Evolutionary conservation across 2,888 invertebrate species (phyloP), one percentile per base, ranked within the genome.

Genomic region (Caradrina clavipalpis): DNA sequence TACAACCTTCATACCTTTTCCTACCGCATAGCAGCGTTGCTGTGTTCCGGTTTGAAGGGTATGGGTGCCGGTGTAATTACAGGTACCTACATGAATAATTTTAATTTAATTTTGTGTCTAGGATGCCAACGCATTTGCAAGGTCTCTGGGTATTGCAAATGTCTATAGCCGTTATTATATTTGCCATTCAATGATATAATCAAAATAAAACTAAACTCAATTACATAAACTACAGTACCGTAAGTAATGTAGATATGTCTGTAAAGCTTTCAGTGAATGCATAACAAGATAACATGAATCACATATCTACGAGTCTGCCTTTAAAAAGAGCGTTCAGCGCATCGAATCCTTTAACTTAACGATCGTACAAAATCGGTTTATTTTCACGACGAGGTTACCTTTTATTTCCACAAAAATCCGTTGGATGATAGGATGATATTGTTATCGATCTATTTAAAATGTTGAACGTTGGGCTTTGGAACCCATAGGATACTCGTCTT

Each of bases 371-470:
- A 21, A 59, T n/a, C 1, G 6, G 45, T 53, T 59, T 15, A 69
- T 19, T 59, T 35, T 13, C 39, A 31, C 47, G 45, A 45, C 11
- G 45, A 45, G 45, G 45, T 45, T 45, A 17, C 17, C 45, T 17
- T 3, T 17, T 15, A 17, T 45, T 45, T 45, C 17, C 17, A 45
- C 45, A 17, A 2, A 17, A 26, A 39, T 19, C 22, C 8, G 5
- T 54, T 31, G 8, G 8, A 6, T n/a, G n/a, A n/a, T n/a, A n/a
- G n/a, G n/a, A n/a, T n/a, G n/a, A 35, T 10, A 26, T 17, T 6
- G 57, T 35, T 74, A 49, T 60, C 19, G 47, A 53, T 63, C 51
- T 55, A n/a, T 49, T 69, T 53, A 66, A 11, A 53, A 74, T 55
- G 26, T 63, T 73, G 17, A 51, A 26, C 26, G 26, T 26, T 26